Evolutionary conservation across 2,113 vertebrate species (phyloP).

Genomic region (Mesitornis unicolor): DNA sequence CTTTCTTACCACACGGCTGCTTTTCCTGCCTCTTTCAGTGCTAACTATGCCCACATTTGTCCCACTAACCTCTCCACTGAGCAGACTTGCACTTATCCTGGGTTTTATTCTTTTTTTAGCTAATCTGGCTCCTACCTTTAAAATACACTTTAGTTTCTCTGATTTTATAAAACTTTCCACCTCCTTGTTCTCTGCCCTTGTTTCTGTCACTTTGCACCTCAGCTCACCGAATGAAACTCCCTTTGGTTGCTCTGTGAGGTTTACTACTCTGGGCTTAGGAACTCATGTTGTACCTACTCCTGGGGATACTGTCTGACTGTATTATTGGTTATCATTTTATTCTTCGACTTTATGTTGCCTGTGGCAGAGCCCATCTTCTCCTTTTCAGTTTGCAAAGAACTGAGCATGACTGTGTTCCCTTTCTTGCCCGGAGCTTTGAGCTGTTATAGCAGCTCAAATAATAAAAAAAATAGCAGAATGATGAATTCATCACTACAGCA

Average conservation of each 20-base stretch:
- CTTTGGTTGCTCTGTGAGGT: background rate
- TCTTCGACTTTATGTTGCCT: background rate
- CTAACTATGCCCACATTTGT: background rate
- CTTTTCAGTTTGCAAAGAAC: background rate
- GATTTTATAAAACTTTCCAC: background rate
- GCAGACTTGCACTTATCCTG: background rate
- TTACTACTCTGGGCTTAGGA: background rate
- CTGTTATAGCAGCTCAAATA: background rate
- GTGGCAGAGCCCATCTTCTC: background rate
- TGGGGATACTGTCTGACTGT: background rate
- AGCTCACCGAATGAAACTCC: background rate
- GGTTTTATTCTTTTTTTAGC: background rate
- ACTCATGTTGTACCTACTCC: rapidly evolving
- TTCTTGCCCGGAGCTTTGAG: background rate
- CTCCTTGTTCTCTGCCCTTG: background rate
- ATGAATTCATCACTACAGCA: background rate
- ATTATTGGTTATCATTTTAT: background rate
- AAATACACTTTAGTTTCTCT: background rate
- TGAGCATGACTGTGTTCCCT: background rate
- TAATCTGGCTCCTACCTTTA: background rate
- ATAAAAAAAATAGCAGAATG: background rate
- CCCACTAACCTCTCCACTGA: background rate
- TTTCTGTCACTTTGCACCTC: background rate
- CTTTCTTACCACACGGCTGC: background rate
- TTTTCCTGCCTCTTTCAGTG: background rate